A percentile compares a stretch with the other conserved stretches of the same genome.
These are phyloP conservation scores for Casuarius casuarius DNA, from an alignment of 2,113 vertebrate species.

Conservation along the genomic window DNA sequence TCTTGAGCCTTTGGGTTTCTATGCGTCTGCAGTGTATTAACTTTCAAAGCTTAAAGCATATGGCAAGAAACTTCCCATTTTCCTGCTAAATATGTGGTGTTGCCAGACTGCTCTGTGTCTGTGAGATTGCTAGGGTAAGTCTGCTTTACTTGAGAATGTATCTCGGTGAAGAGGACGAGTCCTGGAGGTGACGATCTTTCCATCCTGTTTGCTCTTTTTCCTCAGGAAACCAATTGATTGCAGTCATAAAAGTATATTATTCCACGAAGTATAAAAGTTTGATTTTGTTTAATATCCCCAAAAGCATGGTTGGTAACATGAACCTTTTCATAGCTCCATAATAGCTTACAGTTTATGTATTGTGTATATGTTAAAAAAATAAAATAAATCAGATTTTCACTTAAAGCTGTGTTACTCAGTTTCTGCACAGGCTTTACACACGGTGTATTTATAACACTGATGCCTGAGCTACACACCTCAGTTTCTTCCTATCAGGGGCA, in stretches of 20 bases:
- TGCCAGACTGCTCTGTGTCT: neutral
- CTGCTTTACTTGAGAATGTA: neutral
- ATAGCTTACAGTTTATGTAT: neutral
- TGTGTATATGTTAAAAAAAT: neutral
- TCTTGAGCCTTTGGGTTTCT: neutral
- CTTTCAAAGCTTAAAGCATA: neutral
- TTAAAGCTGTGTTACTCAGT: neutral
- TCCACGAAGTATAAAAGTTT: neutral
- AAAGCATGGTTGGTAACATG: neutral
- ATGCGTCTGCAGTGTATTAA: neutral
- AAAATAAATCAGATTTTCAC: neutral
- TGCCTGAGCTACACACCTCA: accelerated
- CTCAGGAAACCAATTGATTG: neutral
- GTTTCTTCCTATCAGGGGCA: neutral
- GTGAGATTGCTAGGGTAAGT: neutral
- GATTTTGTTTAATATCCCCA: neutral
- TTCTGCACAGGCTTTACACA: neutral
- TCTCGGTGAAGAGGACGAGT: neutral
- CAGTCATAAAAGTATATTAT: neutral
- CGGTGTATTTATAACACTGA: neutral
- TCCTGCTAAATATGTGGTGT: neutral
- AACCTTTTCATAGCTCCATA: neutral
- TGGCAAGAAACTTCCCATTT: neutral
- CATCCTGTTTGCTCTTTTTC: neutral
- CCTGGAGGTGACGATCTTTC: neutral